Base-by-base conservation (phyloP, 2,888 invertebrate genomes). In the Scaptomyza caliginosa region DNA sequence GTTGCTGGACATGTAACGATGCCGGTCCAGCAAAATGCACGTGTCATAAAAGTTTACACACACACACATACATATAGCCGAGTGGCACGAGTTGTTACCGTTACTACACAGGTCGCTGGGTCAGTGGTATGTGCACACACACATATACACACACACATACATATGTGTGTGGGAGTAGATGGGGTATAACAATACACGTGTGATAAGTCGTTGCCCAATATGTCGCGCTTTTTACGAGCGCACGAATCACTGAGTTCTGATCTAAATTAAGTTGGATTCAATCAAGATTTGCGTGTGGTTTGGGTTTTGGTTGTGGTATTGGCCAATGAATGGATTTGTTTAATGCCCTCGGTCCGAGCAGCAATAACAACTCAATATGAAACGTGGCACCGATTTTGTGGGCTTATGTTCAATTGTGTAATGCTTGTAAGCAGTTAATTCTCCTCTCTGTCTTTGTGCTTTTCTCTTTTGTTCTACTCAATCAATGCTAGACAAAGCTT, bases 31-130 rank as follows among this genome's bases (percentile, higher is more conserved):
- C 57, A 71, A 45, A 34, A 67, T 86, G 80, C 80, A 81, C 78
- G 80, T 81, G 80, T 84, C 81, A 81, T 81, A 81, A 81, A 81
- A 81, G 85, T 86, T 81, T 86, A 86, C 87, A 81, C 85, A 77
- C 87, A 73, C 59, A 81, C 84, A 77, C 81, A 73, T 57, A 86
- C 86, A 86, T 81, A 77, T 81, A 73, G 38, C 38, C 16, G 39
- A 54, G 50, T 32, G 66, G 77, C 73, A 74, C 74, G 77, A 72
- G 74, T 72, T 76, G 66, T 72, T 72, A 62, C 67, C 74, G 73
- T 67, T 66, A 52, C 38, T 58, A 34, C 39, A 63, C 76, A 72
- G 72, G 72, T 72, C 72, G 72, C 32, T 72, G 76, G 72, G 72
- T 72, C 72, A 72, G 52, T 70, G 58, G 48, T 64, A 59, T 70